These are phyloP conservation scores for Heliocidaris erythrogramma DNA, from an alignment of 35 echinoderm and acorn worm genomes.

Conservation along the genomic window DNA sequence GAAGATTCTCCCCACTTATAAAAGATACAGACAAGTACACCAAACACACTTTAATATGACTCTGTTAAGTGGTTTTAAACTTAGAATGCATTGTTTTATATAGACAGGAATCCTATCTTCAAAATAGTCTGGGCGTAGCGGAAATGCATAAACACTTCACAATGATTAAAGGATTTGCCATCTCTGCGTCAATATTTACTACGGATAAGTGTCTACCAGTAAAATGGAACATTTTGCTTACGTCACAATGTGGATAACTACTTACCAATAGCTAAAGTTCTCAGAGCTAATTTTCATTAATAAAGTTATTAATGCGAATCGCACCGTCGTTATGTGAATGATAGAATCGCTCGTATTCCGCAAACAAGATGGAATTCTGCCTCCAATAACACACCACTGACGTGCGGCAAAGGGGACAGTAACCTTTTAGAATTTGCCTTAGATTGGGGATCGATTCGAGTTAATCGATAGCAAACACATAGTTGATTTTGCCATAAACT, in stretches of 20 bases:
- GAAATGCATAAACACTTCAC: background rate
- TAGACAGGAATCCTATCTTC: too few relatives aligned
- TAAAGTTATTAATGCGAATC: background rate
- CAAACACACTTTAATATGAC: too few relatives aligned
- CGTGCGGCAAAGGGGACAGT: background rate
- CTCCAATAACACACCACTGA: background rate
- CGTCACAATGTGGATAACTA: background rate
- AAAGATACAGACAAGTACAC: too few relatives aligned
- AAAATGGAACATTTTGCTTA: background rate
- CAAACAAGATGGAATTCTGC: background rate
- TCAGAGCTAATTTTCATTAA: conserved; percentile 18
- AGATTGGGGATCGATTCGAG: conserved; percentile 3
- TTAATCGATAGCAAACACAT: conserved; percentile 9
- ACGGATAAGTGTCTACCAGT: background rate
- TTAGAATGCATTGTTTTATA: too few relatives aligned
- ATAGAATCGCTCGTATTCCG: background rate
- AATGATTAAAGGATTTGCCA: background rate
- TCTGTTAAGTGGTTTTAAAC: too few relatives aligned
- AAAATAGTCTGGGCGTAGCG: too few relatives aligned
- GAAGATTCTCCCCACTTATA: too few relatives aligned
- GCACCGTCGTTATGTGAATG: background rate
- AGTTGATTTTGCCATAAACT: conserved; percentile 23
- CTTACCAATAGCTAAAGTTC: background rate
- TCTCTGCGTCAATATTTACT: background rate
- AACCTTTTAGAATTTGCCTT: conserved; percentile 42